Conservation (phyloP, 2,113 vertebrate species). For the Engraulis encrasicolus region DNA sequence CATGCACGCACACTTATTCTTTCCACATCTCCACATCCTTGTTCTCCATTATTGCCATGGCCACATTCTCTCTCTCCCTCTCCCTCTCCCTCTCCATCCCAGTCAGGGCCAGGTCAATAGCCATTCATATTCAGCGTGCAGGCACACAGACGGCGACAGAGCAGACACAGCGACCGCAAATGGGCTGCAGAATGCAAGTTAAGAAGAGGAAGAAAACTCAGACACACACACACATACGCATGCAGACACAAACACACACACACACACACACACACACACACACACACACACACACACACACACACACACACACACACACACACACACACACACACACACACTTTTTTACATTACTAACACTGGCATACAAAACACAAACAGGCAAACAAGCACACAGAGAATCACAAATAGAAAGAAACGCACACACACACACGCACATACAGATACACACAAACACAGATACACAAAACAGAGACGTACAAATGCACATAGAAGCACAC, state of each 20-base stretch:
- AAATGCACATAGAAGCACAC: too few species aligned
- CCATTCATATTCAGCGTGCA: conserved; percentile 10
- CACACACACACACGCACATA: too few species aligned
- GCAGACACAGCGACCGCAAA: background rate
- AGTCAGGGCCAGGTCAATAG: background rate
- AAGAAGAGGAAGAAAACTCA: background rate
- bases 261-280: background rate
- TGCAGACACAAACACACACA: too few species aligned
- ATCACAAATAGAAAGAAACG: background rate
- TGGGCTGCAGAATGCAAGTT: background rate
- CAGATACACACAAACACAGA: too few species aligned
- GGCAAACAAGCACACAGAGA: too few species aligned
- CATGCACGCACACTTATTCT: background rate
- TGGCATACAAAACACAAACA: too few species aligned
- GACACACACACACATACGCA: background rate
- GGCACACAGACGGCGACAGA: background rate
- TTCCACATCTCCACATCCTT: background rate
- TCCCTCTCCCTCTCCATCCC: background rate
- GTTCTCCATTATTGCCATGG: background rate
- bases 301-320: background rate
- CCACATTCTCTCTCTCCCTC: background rate
- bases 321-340: too few species aligned
- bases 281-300: background rate
- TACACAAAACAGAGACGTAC: background rate
- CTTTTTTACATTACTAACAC: too few species aligned